phyloP scores from a whole-genome alignment of 2,113 vertebrate species.

The Anguilla japonica region DNA sequence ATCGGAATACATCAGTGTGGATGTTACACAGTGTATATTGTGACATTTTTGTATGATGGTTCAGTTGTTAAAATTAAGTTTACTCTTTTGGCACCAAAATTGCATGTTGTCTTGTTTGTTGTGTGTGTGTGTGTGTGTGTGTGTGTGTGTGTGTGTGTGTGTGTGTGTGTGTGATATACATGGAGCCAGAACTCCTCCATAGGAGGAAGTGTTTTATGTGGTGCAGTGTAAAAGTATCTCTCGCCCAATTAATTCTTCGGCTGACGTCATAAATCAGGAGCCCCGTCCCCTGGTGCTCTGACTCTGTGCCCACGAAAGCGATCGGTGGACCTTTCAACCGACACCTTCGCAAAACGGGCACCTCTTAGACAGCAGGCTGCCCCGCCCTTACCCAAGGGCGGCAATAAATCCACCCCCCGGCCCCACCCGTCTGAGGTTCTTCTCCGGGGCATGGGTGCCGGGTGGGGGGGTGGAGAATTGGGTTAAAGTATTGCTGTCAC shows the following conservation, averaged over 20 bases:
- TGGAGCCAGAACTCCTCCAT: too few species aligned
- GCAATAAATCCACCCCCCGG: background rate
- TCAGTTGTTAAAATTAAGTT: background rate
- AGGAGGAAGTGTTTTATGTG: background rate
- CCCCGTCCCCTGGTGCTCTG: background rate
- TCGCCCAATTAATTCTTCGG: constrained; percentile 12
- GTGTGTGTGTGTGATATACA: background rate
- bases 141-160: too few species aligned
- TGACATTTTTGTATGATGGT: too few species aligned
- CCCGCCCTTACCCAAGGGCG: background rate
- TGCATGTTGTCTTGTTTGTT: too few species aligned
- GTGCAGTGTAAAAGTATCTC: constrained; percentile 17
- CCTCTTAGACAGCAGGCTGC: background rate
- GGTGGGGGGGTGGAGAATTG: too few species aligned
- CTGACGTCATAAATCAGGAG: constrained; percentile 12
- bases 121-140: too few species aligned
- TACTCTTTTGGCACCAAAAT: background rate
- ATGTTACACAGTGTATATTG: background rate
- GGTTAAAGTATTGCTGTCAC: too few species aligned
- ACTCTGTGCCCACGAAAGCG: background rate
- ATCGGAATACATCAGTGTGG: background rate
- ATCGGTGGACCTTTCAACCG: too few species aligned
- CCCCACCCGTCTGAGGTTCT: background rate
- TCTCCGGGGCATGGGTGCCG: background rate
- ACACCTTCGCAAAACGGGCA: too few species aligned